Percentiles rank a stretch among this genome's conserved stretches.
phyloP scores from a whole-genome alignment of 2,113 vertebrate genomes.

The Larimichthys crocea region DNA sequence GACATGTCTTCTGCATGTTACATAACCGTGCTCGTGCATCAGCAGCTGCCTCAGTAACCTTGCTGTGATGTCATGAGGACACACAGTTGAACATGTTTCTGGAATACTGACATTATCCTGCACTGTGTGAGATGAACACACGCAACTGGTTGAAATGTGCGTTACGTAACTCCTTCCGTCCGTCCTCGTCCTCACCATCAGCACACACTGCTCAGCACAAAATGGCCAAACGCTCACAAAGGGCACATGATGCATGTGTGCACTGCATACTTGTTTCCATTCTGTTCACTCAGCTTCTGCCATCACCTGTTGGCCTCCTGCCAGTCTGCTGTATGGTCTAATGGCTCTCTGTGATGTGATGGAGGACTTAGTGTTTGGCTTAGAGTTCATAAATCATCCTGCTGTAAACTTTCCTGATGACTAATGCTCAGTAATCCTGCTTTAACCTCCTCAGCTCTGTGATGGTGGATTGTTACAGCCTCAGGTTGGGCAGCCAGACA shows the following conservation, averaged over 20 bases:
- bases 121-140: background rate
- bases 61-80: background rate
- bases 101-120: fast-evolving
- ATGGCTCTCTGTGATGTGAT: background rate
- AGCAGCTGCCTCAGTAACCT: background rate
- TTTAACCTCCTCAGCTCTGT: too few species aligned
- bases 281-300: background rate
- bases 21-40: constrained; percentile 29
- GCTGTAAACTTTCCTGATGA: background rate
- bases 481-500: background rate
- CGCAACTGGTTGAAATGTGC: constrained; percentile 30
- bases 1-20: constrained; percentile 21
- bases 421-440: background rate
- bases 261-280: too few species aligned
- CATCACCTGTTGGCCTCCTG: background rate
- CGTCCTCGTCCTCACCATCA: background rate
- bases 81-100: background rate
- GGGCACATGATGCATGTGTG: background rate
- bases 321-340: background rate
- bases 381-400: background rate
- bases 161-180: constrained; percentile 37
- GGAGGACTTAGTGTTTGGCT: background rate
- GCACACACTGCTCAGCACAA: constrained; percentile 30
- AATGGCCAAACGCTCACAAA: constrained; percentile 43
- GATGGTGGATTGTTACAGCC: background rate